These are phyloP conservation scores for Trichopoda pennipes DNA, from an alignment of 2,888 invertebrate species.

Conservation along the genomic window DNA sequence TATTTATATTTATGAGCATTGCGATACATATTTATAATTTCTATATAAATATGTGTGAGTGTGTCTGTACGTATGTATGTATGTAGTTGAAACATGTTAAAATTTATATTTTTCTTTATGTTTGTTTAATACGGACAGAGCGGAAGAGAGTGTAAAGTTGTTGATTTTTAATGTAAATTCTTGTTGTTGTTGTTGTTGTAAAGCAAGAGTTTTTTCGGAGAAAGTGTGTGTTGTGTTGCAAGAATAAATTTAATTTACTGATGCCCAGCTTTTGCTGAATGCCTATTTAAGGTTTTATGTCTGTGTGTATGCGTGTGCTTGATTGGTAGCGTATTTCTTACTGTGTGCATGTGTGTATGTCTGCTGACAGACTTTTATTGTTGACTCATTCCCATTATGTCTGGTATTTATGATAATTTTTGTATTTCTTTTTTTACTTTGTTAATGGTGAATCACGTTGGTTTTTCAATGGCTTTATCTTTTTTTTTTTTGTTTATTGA, in stretches of 20 bases:
- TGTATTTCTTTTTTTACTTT: slow-evolving; percentile 36
- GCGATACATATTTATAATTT: slow-evolving; percentile 29
- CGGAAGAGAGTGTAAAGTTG: too few species aligned
- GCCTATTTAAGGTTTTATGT: neutral
- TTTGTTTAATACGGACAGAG: too few species aligned
- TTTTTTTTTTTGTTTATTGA: slow-evolving; percentile 7
- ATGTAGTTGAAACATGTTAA: too few species aligned
- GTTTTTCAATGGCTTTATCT: slow-evolving; percentile 14
- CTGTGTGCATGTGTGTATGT: slow-evolving; percentile 24
- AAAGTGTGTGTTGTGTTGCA: slow-evolving; percentile 47
- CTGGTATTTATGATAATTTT: slow-evolving; percentile 65
- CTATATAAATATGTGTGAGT: neutral
- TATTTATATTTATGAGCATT: slow-evolving; percentile 48
- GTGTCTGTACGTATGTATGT: too few species aligned
- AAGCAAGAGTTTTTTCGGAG: slow-evolving; percentile 42
- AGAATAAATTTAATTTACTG: slow-evolving; percentile 46
- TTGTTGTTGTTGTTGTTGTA: slow-evolving; percentile 18
- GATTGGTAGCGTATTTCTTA: slow-evolving; percentile 3
- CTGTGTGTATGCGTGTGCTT: neutral
- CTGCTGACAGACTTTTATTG: slow-evolving; percentile 54
- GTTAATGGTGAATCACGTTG: slow-evolving; percentile 53
- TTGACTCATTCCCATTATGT: slow-evolving; percentile 57
- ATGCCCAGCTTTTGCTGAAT: slow-evolving; percentile 21
- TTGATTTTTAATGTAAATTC: too few species aligned
- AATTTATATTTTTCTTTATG: too few species aligned